Conservation (phyloP, 2,888 invertebrate genomes). For the Matsumyia berberina region DNA sequence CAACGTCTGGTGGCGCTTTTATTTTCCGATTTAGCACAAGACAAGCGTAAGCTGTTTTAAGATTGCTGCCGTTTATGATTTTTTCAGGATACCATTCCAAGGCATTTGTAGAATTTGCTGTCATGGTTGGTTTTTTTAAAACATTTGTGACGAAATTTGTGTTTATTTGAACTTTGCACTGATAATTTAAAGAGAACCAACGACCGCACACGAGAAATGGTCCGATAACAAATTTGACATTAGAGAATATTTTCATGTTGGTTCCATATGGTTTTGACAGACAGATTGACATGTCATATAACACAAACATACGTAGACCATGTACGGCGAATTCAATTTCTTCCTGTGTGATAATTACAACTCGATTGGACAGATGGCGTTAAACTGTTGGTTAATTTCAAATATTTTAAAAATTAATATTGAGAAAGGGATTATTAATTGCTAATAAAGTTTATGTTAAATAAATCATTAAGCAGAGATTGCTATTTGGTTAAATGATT, state of each 20-base stretch:
- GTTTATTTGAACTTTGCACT: conserved; percentile 18
- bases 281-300: background rate
- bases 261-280: conserved; percentile 22
- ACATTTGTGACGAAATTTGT: background rate
- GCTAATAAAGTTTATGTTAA: no score
- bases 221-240: conserved; percentile 6
- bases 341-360: no score
- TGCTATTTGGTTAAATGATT: no score
- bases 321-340: background rate
- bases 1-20: conserved; percentile 84
- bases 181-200: conserved; percentile 20
- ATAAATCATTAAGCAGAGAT: no score
- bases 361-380: no score
- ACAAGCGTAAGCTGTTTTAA: conserved; percentile 86
- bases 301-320: background rate
- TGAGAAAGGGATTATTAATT: no score
- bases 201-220: background rate
- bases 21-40: conserved; percentile 89
- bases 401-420: no score
- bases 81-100: conserved; percentile 56
- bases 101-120: conserved; percentile 1
- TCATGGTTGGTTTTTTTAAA: conserved; percentile 5
- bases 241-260: background rate
- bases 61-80: conserved; percentile 37
- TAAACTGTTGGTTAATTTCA: no score